A percentile compares a stretch with the other conserved stretches of the same genome.
These are phyloP conservation scores for Eleutherodactylus coqui DNA, from an alignment of 2,797 vertebrate genomes.

Conservation along the genomic window DNA sequence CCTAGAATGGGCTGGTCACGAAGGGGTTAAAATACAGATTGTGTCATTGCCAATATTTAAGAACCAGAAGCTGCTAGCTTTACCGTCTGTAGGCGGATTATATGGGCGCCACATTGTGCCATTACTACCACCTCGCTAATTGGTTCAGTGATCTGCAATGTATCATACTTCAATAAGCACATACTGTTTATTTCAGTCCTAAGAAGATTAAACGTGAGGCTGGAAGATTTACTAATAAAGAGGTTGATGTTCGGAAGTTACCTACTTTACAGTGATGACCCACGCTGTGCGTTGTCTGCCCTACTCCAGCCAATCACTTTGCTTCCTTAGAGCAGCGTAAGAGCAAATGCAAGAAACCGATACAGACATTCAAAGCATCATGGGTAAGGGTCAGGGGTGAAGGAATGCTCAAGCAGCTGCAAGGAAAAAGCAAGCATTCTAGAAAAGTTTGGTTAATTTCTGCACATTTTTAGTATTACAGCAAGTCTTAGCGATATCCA, in stretches of 20 bases:
- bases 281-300: conserved; percentile 93
- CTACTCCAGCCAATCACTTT: conserved; percentile 93
- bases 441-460: conserved; percentile 86
- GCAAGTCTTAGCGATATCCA: conserved; percentile 82
- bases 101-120: too few species aligned
- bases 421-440: conserved; percentile 94
- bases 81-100: too few species aligned
- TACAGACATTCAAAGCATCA: conserved; percentile 95
- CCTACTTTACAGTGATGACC: conserved; percentile 96
- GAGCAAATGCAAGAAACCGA: conserved; percentile 93
- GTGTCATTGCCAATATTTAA: too few species aligned
- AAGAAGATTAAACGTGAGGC: conserved; percentile 55
- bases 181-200: not conserved
- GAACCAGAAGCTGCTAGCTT: too few species aligned
- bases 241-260: conserved; percentile 77
- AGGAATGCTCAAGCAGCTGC: conserved; percentile 92
- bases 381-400: conserved; percentile 93
- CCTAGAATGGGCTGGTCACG: too few species aligned
- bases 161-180: not conserved
- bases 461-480: conserved; percentile 88
- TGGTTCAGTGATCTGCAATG: not conserved
- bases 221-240: conserved; percentile 74
- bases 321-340: conserved; percentile 90
- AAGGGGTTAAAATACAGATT: too few species aligned
- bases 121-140: too few species aligned